Conservation (phyloP, 2,888 invertebrate species). For the Callimorpha dominula region DNA sequence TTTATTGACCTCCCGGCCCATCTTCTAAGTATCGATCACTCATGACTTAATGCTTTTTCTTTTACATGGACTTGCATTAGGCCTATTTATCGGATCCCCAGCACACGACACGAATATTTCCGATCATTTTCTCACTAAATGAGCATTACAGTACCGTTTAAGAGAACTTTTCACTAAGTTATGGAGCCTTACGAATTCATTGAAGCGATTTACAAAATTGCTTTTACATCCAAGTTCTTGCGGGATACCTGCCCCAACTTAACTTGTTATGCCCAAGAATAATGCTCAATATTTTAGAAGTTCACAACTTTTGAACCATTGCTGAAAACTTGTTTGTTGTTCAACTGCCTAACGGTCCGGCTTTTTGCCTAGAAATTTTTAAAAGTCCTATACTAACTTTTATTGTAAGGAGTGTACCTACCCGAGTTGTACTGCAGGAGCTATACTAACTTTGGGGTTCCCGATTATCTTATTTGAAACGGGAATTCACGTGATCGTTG, state of each 20-base stretch:
- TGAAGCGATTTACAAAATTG: slow-evolving; percentile 74
- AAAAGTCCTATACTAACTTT: not conserved
- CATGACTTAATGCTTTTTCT: slow-evolving; percentile 39
- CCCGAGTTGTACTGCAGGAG: not conserved
- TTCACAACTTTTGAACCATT: slow-evolving; percentile 47
- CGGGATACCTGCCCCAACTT: slow-evolving; percentile 60
- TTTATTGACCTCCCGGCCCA: slow-evolving; percentile 34
- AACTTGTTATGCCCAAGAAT: slow-evolving; percentile 62
- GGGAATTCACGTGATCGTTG: no score
- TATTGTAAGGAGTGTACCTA: not conserved
- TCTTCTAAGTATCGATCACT: slow-evolving; percentile 34
- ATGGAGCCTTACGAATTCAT: slow-evolving; percentile 67
- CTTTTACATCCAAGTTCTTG: slow-evolving; percentile 62
- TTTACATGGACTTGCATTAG: slow-evolving; percentile 33
- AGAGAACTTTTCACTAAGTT: slow-evolving; percentile 65
- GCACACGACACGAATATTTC: slow-evolving; percentile 39
- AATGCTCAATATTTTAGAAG: slow-evolving; percentile 58
- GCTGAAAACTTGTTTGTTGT: slow-evolving; percentile 47
- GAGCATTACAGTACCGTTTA: slow-evolving; percentile 70
- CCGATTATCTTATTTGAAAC: not conserved
- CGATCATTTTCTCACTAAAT: slow-evolving; percentile 67
- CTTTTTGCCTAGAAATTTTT: slow-evolving; percentile 31
- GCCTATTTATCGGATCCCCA: slow-evolving; percentile 33
- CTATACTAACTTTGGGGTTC: not conserved
- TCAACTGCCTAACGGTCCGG: slow-evolving; percentile 39